These are phyloP conservation scores for Gadopsis marmoratus DNA, from an alignment of 2,797 vertebrate genomes.

Conservation along the genomic window DNA sequence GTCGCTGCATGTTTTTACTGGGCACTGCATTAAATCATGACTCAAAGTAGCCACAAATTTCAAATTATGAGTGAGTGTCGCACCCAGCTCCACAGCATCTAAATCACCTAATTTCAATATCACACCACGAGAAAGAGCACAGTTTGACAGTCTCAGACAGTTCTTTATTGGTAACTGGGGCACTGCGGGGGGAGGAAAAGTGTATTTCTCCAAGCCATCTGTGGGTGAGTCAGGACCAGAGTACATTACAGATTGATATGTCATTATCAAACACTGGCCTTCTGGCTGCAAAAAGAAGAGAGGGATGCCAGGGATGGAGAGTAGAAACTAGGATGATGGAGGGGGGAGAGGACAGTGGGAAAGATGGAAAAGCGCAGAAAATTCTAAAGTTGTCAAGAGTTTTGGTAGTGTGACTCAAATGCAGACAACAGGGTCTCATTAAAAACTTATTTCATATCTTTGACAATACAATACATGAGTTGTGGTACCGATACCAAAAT, in stretches of 20 bases:
- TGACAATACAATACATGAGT: conserved; percentile 8
- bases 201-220: conserved; percentile 73
- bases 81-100: conserved; percentile 54
- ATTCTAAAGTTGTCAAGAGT: conserved; percentile 3
- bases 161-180: conserved; percentile 80
- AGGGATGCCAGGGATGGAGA: conserved; percentile 52
- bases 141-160: conserved; percentile 69
- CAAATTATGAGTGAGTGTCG: conserved; percentile 64
- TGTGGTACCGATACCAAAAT: background rate
- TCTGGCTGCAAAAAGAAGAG: conserved; percentile 61
- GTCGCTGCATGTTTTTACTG: conserved; percentile 37
- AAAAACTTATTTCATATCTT: background rate
- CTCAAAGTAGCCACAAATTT: conserved; percentile 48
- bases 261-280: conserved; percentile 79
- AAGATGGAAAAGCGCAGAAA: conserved; percentile 42
- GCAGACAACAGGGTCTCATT: background rate
- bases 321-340: conserved; percentile 51
- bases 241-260: conserved; percentile 78
- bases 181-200: conserved; percentile 63
- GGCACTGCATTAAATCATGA: conserved; percentile 42
- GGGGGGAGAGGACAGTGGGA: conserved; percentile 30
- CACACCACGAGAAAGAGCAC: conserved; percentile 58
- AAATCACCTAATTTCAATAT: conserved; percentile 77
- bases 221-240: conserved; percentile 82
- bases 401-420: background rate